Base-by-base conservation (phyloP, 2,113 vertebrate genomes). In the Tor tambroides region DNA sequence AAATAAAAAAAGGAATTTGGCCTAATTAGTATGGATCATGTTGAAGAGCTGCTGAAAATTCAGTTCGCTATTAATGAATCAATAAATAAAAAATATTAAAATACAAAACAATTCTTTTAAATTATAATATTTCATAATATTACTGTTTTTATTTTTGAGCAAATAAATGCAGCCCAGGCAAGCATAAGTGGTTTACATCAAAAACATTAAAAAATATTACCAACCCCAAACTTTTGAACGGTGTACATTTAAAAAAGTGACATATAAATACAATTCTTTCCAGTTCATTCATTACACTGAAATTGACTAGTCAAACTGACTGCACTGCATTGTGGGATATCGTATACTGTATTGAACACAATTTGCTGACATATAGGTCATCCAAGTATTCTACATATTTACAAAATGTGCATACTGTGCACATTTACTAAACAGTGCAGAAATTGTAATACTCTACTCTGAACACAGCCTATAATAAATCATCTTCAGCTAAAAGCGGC, bases 341-440 rank as follows among this genome's bases (percentile, higher is more conserved):
- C 11, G 15, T 74, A 74, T 23, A 38, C 71, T 41, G 30, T 41
- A 74, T 41, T 74, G 1, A 41, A 74, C 35, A 41, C 71, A 74
- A 23, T 72, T 19, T 41, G 35, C 69, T 74, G 71, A 74, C 71
- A 74, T 74, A 19, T 12, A 74, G 71, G 35, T n/a, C 71, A 74
- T 74, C 21, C 10, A 41, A 23, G 4, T 74, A 35, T 35, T 69
- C 65, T 32, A 35, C 65, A 35, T 38, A 74, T 23, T 41, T 21
- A 74, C 21, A 38, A 41, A 74, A 38, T 74, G 35, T 41, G 32
- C 41, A 46, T 75, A 23, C 72, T 0, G 10, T 26, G 23, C 72
- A 46, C 23, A 46, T 26, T 3, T 38, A 11, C 69, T 11, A 38
- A 32, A 69, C 15, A 72, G 9, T 38, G 69, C 35, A 23, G 35